Evolutionary conservation across 1,140 invertebrate species (phyloP).

Genomic region (Cydia strobilella): DNA sequence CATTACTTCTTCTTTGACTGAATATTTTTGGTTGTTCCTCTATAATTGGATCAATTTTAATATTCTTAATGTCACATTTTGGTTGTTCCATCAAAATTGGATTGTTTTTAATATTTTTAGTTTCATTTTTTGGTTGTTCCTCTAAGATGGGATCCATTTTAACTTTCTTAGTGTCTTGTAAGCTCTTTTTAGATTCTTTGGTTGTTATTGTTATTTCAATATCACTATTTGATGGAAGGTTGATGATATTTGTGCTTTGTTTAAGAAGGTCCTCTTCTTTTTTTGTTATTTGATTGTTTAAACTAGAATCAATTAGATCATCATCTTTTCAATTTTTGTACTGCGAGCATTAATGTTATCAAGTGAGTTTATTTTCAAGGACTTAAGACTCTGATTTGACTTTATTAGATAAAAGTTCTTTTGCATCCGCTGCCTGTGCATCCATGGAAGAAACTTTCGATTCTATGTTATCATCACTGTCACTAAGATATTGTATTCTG

Average conservation of each 20-base stretch:
- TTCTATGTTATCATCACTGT: slow-evolving; percentile 51
- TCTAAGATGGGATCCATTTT: slow-evolving; percentile 40
- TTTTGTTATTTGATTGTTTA: slow-evolving; percentile 16
- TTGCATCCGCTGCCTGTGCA: slow-evolving; percentile 22
- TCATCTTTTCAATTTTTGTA: slow-evolving; percentile 38
- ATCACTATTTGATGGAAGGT: slow-evolving; percentile 53
- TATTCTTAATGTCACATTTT: slow-evolving; percentile 46
- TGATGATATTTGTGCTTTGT: slow-evolving; percentile 40
- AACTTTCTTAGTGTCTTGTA: slow-evolving; percentile 45
- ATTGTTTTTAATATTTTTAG: slow-evolving; percentile 52
- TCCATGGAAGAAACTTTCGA: slow-evolving; percentile 40
- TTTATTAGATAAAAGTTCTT: slow-evolving; percentile 40
- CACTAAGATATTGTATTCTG: slow-evolving; percentile 58
- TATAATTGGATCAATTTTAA: slow-evolving; percentile 47
- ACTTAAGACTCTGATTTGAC: slow-evolving; percentile 44
- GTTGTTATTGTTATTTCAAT: slow-evolving; percentile 40
- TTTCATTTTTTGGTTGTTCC: slow-evolving; percentile 23
- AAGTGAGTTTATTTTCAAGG: slow-evolving; percentile 20
- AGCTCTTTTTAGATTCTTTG: slow-evolving; percentile 33
- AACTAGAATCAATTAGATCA: background rate
- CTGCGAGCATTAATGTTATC: slow-evolving; percentile 31
- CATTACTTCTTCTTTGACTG: slow-evolving; percentile 39
- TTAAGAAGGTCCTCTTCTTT: slow-evolving; percentile 21
- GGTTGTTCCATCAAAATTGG: background rate
- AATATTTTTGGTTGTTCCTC: slow-evolving; percentile 38